A percentile compares a stretch with the other conserved stretches of the same genome.
Conservation (phyloP, 2,888 invertebrate genomes). For the Agriopis aurantiaria region DNA sequence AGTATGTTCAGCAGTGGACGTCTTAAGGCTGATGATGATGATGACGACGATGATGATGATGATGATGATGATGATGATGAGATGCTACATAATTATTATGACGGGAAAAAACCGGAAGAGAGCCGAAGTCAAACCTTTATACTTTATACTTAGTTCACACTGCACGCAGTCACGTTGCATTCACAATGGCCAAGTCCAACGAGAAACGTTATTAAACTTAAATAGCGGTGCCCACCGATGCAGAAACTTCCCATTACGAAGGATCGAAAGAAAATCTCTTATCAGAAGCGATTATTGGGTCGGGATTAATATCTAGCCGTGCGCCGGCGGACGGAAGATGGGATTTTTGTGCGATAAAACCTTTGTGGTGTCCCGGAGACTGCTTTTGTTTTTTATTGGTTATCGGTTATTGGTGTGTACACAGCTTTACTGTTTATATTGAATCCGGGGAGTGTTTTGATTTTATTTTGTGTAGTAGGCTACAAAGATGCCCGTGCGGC, state of each 20-base stretch:
- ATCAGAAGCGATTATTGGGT: constrained; percentile 78
- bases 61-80: too few species aligned
- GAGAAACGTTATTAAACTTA: constrained; percentile 77
- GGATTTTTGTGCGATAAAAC: constrained; percentile 68
- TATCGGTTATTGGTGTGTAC: constrained; percentile 47
- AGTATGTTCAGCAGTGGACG: too few species aligned
- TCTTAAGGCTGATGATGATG: too few species aligned
- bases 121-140: constrained; percentile 32
- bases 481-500: neutral
- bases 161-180: constrained; percentile 50
- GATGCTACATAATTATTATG: too few species aligned
- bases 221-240: constrained; percentile 72
- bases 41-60: too few species aligned
- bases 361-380: constrained; percentile 54
- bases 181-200: constrained; percentile 51
- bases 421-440: constrained; percentile 46
- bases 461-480: constrained; percentile 36
- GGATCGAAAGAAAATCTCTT: constrained; percentile 81
- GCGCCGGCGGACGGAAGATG: constrained; percentile 59
- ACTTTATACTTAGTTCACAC: constrained; percentile 50
- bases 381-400: constrained; percentile 49
- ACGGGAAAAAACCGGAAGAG: neutral
- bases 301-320: constrained; percentile 77
- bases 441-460: constrained; percentile 38
- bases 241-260: constrained; percentile 81